A percentile compares a stretch with the other conserved stretches of the same genome.
Evolutionary conservation across 1,140 invertebrate genomes (phyloP).

Genomic region (Cheumatopsyche charites): DNA sequence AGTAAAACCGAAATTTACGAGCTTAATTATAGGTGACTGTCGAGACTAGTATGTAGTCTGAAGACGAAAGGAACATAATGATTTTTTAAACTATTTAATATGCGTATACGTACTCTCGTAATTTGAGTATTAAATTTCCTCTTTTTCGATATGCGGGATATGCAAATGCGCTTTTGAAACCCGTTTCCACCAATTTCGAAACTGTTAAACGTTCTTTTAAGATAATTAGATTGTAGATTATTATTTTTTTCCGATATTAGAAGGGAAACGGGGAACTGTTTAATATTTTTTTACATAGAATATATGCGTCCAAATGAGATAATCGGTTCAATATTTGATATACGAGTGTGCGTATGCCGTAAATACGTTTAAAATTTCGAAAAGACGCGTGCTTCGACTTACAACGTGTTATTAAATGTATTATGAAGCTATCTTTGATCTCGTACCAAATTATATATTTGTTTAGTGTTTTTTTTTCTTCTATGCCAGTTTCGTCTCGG

Average conservation of each 20-base stretch:
- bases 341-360: neutral
- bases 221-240: neutral
- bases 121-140: too few species aligned
- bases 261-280: neutral
- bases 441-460: constrained; percentile 11
- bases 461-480: neutral
- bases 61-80: neutral
- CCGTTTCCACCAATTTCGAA: neutral
- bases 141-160: too few species aligned
- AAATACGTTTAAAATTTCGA: neutral
- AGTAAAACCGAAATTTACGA: neutral
- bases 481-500: too few species aligned
- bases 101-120: too few species aligned
- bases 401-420: constrained; percentile 14
- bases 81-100: neutral
- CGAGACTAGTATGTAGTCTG: neutral
- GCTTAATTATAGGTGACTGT: neutral
- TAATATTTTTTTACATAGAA: neutral
- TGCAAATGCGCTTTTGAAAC: constrained; percentile 5
- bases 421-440: constrained; percentile 1
- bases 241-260: too few species aligned
- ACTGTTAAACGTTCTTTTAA: neutral
- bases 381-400: constrained; percentile 6
- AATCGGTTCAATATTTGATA: constrained; percentile 1
- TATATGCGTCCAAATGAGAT: constrained; percentile 5